These are phyloP conservation scores for Crotalus adamanteus DNA, from an alignment of 2,797 vertebrate genomes.

Conservation along the genomic window DNA sequence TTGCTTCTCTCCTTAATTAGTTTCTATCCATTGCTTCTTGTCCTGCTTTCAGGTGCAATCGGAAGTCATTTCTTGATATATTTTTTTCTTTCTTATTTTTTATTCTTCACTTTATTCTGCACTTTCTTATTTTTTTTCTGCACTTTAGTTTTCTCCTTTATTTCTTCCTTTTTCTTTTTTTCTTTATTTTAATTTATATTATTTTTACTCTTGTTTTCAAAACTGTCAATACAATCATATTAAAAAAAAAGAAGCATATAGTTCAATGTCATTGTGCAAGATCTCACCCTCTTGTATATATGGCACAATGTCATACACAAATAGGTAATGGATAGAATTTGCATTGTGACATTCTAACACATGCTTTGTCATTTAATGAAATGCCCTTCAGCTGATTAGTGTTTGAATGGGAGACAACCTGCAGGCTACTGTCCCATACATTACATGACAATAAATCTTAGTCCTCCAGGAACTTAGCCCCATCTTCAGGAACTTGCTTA, in stretches of 20 bases:
- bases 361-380: background rate
- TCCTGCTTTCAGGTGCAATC: background rate
- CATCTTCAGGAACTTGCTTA: background rate
- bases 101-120: background rate
- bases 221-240: background rate
- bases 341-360: background rate
- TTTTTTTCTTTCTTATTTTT: background rate
- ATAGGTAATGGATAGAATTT: background rate
- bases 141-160: background rate
- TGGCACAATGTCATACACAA: background rate
- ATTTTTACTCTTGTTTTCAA: background rate
- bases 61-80: background rate
- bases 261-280: background rate
- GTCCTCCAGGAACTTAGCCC: background rate
- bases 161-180: background rate
- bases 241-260: background rate
- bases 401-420: background rate
- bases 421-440: background rate
- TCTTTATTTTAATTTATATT: background rate
- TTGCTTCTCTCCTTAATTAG: background rate
- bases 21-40: background rate
- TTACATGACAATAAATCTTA: background rate
- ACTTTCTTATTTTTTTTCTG: background rate
- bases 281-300: background rate
- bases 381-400: background rate